Evolutionary conservation across 2,888 invertebrate species (phyloP), one percentile per base, ranked within the genome.

Genomic region (Mythimna vitellina): DNA sequence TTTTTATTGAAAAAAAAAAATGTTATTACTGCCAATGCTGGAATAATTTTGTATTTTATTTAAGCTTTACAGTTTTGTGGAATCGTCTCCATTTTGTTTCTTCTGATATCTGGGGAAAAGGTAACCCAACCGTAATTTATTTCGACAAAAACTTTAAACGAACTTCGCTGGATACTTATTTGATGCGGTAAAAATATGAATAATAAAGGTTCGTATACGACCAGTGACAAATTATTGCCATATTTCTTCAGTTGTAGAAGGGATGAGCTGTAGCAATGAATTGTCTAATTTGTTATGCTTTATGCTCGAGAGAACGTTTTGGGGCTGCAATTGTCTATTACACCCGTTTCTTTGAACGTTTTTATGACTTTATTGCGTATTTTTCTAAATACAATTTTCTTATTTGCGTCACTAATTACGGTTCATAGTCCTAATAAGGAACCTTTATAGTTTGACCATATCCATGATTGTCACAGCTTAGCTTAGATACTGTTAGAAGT

Each of bases 221-320:
- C 82, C 83, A 76, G 84, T 89, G 91, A 91, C 87, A 85, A 86
- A 92, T 91, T 82, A 82, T 86, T 82, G 86, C 84, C 84, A 92
- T 91, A 89, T 90, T 90, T 92, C 90, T 87, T 81, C 61, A 70
- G 80, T 80, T 78, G 66, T 86, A 86, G 85, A 89, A 89, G 88
- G 89, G 88, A 88, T 87, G 80, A 68, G 81, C 80, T 84, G 86
- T 85, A 79, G 84, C 83, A 87, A 91, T 89, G 88, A 90, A 90
- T 92, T 90, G 88, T 90, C 88, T 83, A 89, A 92, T 91, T 91
- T 91, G 88, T 91, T 90, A 90, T 87, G 88, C 89, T 91, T 91
- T 91, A 87, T 89, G 85, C 80, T 84, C 73, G 29, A 70, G 64
- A 70, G 80, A 63, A 12, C 51, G 46, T 61, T 83, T 76, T 60